Evolutionary conservation across 2,797 vertebrate genomes (phyloP).

Genomic region (Alcedo quadribrachys): DNA sequence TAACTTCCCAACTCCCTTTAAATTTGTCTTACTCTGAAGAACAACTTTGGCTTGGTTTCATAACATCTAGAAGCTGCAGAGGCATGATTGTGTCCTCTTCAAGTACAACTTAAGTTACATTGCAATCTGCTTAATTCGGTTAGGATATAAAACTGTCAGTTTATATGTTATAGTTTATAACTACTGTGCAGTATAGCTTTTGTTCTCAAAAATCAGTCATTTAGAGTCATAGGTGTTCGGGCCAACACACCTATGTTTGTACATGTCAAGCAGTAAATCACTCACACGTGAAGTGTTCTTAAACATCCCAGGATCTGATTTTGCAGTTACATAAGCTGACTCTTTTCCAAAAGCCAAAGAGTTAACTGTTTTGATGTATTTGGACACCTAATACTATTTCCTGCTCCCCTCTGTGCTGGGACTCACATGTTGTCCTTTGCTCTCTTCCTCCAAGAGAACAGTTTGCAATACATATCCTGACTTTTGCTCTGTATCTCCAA

Average conservation of each 20-base stretch:
- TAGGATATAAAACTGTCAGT: background rate
- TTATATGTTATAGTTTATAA: too few relatives aligned
- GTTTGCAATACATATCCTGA: background rate
- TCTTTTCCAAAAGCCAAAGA: background rate
- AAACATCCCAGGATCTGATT: background rate
- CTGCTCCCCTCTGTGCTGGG: slow-evolving; percentile 26
- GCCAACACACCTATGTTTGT: accelerated
- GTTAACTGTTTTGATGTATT: background rate
- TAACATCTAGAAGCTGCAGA: background rate
- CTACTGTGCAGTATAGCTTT: background rate
- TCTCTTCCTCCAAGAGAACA: background rate
- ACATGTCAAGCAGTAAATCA: background rate
- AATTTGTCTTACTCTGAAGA: background rate
- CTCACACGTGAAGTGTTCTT: accelerated
- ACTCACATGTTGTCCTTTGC: background rate
- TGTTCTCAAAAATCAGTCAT: background rate
- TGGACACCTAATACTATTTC: slow-evolving; percentile 48
- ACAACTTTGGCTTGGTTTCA: background rate
- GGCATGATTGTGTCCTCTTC: background rate
- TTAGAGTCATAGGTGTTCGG: background rate
- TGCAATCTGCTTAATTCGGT: background rate
- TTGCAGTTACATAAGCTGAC: background rate
- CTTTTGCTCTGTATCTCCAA: background rate
- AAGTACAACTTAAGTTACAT: accelerated
- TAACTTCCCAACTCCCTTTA: background rate